phyloP scores from a whole-genome alignment of 1,140 invertebrate species.

The Cecropterus lyciades region DNA sequence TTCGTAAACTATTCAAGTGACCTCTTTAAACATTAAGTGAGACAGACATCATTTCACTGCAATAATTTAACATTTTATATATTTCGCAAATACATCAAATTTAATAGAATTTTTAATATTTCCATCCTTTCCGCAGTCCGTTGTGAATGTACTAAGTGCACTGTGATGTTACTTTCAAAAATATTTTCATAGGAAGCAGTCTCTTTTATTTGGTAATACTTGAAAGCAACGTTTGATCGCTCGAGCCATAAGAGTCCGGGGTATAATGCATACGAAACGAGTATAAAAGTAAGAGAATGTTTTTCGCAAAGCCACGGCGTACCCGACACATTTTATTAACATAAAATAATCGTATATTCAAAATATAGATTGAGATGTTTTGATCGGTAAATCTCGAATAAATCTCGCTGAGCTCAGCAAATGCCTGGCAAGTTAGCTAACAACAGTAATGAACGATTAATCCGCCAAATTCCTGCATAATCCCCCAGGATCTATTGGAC shows the following conservation, averaged over 20 bases:
- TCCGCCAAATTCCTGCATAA: constrained; percentile 59
- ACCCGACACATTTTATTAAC: constrained; percentile 41
- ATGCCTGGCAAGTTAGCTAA: constrained; percentile 60
- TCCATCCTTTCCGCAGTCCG: no score
- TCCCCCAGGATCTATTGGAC: constrained; percentile 49
- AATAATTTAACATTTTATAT: no score
- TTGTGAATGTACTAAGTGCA: not conserved
- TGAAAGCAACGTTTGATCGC: constrained; percentile 13
- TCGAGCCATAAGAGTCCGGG: constrained; percentile 12
- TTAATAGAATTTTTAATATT: no score
- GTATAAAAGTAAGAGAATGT: constrained; percentile 12
- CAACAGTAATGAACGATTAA: constrained; percentile 69
- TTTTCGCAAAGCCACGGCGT: constrained; percentile 2
- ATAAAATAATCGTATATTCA: constrained; percentile 55
- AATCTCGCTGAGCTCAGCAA: constrained; percentile 55
- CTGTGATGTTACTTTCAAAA: not conserved
- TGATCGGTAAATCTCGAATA: constrained; percentile 48
- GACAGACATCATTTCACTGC: no score
- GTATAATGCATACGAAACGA: constrained; percentile 8
- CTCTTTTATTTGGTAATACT: constrained; percentile 6
- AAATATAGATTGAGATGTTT: constrained; percentile 42
- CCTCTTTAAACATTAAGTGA: no score
- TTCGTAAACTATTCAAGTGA: no score
- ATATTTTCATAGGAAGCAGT: not conserved
- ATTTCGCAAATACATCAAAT: no score